Evolutionary conservation across 1,140 invertebrate species (phyloP), one percentile per base, ranked within the genome.

Genomic region (Papilio machaon): DNA sequence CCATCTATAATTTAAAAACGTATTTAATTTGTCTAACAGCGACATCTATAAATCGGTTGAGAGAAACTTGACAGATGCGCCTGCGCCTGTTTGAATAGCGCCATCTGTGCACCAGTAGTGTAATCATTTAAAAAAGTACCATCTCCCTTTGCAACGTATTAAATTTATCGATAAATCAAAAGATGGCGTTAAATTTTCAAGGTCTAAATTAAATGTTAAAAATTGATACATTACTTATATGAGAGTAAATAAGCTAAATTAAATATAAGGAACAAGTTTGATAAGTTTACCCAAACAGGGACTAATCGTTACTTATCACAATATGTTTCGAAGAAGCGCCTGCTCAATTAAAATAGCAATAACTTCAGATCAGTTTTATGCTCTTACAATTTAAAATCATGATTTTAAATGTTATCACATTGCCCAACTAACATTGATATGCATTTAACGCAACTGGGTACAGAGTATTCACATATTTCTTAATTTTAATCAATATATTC

Each of bases 81-180:
- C 11, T 70, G 64, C 64, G 64, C 35, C 64, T 35, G 2, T 15
- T 0, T 13, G 13, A 38, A 9, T 54, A 81, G 54, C 81, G 85
- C 76, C 87, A 86, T 83, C 87, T 88, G 73, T 82, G 17, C 64
- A 13, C 23, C 8, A 60, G 13, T 70, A 38, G 13, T 30, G 23
- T 35, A 70, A 70, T 23, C 17, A 70, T 70, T 15, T 35, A 5
- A 11, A 64, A 35, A 70, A 17, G 4, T 1, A 4, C 30, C 0
- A 13, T 35, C 15, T 13, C 11, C 0, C 19, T 13, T 11, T 11
- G 5, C 8, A 13, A 5, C 10, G 1, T 4, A 5, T 35, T 15
- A 15, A 35, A 35, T 35, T 35, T 70, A 35, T 70, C 13, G 30
- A 38, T 70, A 35, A 38, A 15, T 70, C 64, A 70, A 17, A 35